Base-by-base conservation (phyloP, 2,113 vertebrate species). In the Sardina pilchardus region DNA sequence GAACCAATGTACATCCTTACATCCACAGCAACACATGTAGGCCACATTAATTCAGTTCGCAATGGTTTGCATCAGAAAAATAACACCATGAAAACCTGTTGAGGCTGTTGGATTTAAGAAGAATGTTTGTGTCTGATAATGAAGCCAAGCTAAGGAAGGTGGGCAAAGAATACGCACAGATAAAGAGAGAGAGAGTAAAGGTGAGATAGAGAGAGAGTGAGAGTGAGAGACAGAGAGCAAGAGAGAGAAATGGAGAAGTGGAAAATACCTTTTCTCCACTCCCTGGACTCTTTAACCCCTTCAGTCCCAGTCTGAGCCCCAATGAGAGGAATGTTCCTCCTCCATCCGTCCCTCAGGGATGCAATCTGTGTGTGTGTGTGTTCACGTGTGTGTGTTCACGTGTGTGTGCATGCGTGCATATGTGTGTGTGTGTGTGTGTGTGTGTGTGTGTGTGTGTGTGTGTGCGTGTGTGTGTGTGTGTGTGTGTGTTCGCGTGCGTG, bases 361-460 rank as follows among this genome's bases (percentile, higher is more conserved):
- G 45, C 9, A 0, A 7, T 50, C 0, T 50, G 0, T 50, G 14
- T 50, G 45, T 47, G 45, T 53, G 63, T 30, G 10, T 71, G 63
- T 34, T 2, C 30, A 26, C 10, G 24, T 67, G 63, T 67, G 59
- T 67, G 43, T 21, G 30, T 34, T 50, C 30, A n/a, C 8, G 6
- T 56, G 42, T 30, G 81, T 10, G 75, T 48, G 82, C 8, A 24
- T n/a, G 56, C n/a, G 56, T n/a, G 56, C 21, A n/a, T 82, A 45
- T 82, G 81, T 30, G 81, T 50, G 45, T 50, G 81, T 82, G 81
- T 50, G 81, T 82, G 44, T 82, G 81, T 50, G 21, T 44, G 21
- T 44, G 21, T 19, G 81, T 82, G 81, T 50, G 81, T 30, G 81
- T 82, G 81, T 50, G 81, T 82, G 81, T 42, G 34, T 36, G 82